Base-by-base conservation (phyloP, 1,140 invertebrate genomes). In the Trypoxylus dichotomus region DNA sequence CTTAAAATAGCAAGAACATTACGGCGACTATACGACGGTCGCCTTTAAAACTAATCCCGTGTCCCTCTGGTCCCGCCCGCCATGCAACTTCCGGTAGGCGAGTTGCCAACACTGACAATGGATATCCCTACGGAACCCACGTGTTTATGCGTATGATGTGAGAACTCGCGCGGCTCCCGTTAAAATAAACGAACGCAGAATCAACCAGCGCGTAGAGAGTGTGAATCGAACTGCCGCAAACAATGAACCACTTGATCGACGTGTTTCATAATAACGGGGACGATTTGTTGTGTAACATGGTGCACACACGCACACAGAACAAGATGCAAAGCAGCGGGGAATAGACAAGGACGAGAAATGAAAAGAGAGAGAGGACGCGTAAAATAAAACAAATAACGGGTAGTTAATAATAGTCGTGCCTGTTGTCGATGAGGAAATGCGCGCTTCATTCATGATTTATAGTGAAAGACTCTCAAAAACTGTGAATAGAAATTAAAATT, bases 31-130 rank as follows among this genome's bases (percentile, higher is more conserved):
- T 15, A n/a, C 60, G 60, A 68, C 60, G 60, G 60, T 29, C 60
- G 60, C 60, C 60, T 68, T 68, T 24, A 54, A 54, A 54, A 68
- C 60, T 68, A 68, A 68, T 68, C 60, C 47, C 47, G 47, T 58
- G 32, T 37, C 32, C 47, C 47, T 21, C 21, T 58, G 71, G 63
- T 43, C 78, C 58, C 78, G 41, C 75, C 41, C 76, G 72, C 54
- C 75, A 37, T 74, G 21, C 60, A 68, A 79, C 81, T 82, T 82
- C 81, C 81, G 78, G 79, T 75, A 80, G 81, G 81, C 79, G 76
- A 71, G 32, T 41, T 82, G 81, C 81, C 81, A 82, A 82, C 80
- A 80, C 47, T 79, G 81, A 82, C 81, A 82, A 82, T 80, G 81
- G 81, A 82, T 80, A 80, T 80, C 79, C 81, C 77, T 75, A 60